A percentile compares a stretch with the other conserved stretches of the same genome.
phyloP scores from a whole-genome alignment of 2,113 vertebrate genomes.

The Coracopsis vasa region DNA sequence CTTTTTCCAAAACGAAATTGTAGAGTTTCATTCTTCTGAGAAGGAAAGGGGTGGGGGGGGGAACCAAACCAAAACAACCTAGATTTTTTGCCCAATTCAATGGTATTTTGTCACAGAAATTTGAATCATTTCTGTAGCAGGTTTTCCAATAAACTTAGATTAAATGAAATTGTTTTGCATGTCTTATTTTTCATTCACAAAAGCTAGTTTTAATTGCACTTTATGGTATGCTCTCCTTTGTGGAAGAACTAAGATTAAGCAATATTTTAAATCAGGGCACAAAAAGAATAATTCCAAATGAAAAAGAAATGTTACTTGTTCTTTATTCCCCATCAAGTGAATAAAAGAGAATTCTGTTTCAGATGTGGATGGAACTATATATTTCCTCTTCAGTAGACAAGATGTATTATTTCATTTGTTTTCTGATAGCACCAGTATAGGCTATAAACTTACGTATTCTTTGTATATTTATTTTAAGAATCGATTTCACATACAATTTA shows the following conservation, averaged over 20 bases:
- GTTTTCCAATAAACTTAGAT: not conserved
- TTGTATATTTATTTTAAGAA: not conserved
- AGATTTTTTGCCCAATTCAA: not conserved
- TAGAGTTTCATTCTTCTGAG: not conserved
- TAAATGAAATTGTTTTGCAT: not conserved
- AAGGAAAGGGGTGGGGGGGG: not conserved
- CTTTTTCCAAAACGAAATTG: not conserved
- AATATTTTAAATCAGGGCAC: not conserved
- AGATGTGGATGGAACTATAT: not conserved
- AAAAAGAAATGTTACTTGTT: not conserved
- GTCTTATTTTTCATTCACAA: not conserved
- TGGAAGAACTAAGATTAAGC: not conserved
- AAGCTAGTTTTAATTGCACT: not conserved
- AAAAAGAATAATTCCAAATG: not conserved
- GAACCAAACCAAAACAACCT: not conserved
- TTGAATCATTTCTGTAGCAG: not conserved
- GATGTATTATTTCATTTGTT: not conserved
- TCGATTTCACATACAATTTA: not conserved
- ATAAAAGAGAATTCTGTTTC: not conserved
- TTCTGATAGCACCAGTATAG: not conserved
- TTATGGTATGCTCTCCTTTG: not conserved
- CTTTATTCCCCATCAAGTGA: not conserved
- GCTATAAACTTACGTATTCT: not conserved
- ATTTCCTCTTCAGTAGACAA: not conserved
- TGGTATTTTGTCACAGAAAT: not conserved